phyloP scores from a whole-genome alignment of 2,888 invertebrate genomes.

The Scelioninae gen. 1 region DNA sequence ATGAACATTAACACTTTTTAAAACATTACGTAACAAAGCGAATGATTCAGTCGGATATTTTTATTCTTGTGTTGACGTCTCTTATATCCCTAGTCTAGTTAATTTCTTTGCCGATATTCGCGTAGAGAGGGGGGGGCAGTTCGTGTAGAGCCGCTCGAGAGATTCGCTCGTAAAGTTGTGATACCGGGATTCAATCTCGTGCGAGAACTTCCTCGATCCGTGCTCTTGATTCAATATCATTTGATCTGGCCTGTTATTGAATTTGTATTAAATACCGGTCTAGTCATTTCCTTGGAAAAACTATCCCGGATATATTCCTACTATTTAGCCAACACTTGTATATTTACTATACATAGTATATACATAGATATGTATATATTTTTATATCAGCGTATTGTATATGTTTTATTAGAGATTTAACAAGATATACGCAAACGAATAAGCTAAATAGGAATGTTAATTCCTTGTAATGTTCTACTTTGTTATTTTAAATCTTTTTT shows the following conservation, averaged over 20 bases:
- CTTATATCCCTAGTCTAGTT: too few relatives aligned
- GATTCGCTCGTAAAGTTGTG: too few relatives aligned
- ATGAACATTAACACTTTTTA: conserved; percentile 41
- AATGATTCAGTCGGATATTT: conserved; percentile 58
- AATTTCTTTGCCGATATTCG: too few relatives aligned
- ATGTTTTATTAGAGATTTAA: conserved; percentile 62
- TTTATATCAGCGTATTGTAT: conserved; percentile 69
- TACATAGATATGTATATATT: conserved; percentile 70
- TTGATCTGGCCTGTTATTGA: too few relatives aligned
- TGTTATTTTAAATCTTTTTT: conserved; percentile 35
- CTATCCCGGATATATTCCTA: too few relatives aligned
- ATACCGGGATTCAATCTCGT: too few relatives aligned
- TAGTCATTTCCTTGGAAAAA: too few relatives aligned
- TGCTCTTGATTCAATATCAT: too few relatives aligned
- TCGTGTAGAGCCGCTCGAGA: too few relatives aligned
- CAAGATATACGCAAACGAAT: conserved; percentile 38
- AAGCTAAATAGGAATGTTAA: conserved; percentile 27
- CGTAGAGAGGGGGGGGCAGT: too few relatives aligned
- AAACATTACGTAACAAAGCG: conserved; percentile 42
- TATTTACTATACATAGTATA: conserved; percentile 65
- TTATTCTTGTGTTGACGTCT: conserved; percentile 39
- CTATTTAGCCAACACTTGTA: neutral
- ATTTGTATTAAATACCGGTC: too few relatives aligned
- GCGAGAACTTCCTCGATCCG: too few relatives aligned
- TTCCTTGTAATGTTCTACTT: conserved; percentile 49